phyloP scores from a whole-genome alignment of 2,888 invertebrate species.

The Apodemia zela region DNA sequence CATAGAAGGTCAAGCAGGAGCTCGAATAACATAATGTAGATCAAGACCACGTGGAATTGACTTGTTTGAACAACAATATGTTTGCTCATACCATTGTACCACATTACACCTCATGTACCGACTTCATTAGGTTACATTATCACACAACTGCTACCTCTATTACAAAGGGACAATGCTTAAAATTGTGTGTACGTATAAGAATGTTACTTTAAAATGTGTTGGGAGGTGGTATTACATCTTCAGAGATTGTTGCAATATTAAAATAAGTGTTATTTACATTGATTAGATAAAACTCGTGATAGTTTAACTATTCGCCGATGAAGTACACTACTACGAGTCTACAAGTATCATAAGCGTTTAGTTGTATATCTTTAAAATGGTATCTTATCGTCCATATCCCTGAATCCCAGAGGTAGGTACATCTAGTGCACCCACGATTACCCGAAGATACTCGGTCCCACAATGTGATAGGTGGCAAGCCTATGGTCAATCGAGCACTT shows the following conservation, averaged over 20 bases:
- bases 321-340: background rate
- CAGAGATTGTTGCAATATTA: conserved; percentile 13
- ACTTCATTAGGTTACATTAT: conserved; percentile 21
- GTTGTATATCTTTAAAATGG: background rate
- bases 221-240: background rate
- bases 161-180: conserved; percentile 2
- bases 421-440: too few relatives aligned
- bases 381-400: too few relatives aligned
- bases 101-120: conserved; percentile 14
- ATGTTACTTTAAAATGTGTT: background rate
- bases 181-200: conserved; percentile 8
- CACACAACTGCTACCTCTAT: conserved; percentile 17
- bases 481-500: too few relatives aligned
- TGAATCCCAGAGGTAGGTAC: too few relatives aligned
- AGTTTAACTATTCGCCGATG: background rate
- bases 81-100: conserved; percentile 13
- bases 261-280: conserved; percentile 14
- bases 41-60: conserved; percentile 27
- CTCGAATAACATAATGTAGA: conserved; percentile 24
- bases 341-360: background rate
- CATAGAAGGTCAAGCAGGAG: conserved; percentile 1
- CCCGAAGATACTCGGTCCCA: too few relatives aligned
- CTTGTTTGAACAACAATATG: conserved; percentile 18
- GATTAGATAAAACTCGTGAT: conserved; percentile 13
- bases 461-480: too few relatives aligned